Conservation (phyloP, 2,888 invertebrate species). For the Eristalis pertinax region DNA sequence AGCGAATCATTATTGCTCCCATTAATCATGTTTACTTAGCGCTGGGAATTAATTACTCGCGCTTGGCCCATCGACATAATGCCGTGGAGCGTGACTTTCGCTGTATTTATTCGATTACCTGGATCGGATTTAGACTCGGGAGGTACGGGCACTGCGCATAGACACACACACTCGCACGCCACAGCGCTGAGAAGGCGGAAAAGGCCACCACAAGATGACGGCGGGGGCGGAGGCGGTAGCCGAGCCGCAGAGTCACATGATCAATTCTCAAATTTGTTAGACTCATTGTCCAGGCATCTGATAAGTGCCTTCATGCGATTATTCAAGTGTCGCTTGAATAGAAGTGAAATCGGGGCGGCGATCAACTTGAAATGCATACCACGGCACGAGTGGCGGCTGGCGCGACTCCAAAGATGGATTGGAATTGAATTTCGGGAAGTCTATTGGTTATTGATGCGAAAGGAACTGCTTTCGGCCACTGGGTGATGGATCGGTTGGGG, state of each 20-base stretch:
- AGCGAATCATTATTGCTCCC: slow-evolving; percentile 64
- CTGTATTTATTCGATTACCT: slow-evolving; percentile 67
- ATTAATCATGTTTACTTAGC: slow-evolving; percentile 71
- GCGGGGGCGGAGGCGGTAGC: not conserved
- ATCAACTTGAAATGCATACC: slow-evolving; percentile 30
- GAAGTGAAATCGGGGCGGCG: not conserved
- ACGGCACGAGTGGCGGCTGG: not conserved
- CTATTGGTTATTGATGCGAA: slow-evolving; percentile 36
- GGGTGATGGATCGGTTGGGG: slow-evolving; percentile 52
- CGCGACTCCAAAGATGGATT: not conserved
- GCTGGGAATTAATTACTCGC: slow-evolving; percentile 67
- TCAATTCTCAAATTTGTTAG: slow-evolving; percentile 65
- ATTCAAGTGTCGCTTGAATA: slow-evolving; percentile 40
- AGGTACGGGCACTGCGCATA: not conserved
- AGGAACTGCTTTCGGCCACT: slow-evolving; percentile 26
- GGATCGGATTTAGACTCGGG: slow-evolving; percentile 29
- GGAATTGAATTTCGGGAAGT: slow-evolving; percentile 58
- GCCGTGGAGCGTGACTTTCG: slow-evolving; percentile 69
- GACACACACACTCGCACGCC: slow-evolving; percentile 31
- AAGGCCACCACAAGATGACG: not conserved
- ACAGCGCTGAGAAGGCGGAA: slow-evolving; percentile 25
- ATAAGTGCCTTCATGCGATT: slow-evolving; percentile 44
- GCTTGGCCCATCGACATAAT: slow-evolving; percentile 70
- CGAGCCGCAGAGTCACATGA: slow-evolving; percentile 43
- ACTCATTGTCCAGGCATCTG: slow-evolving; percentile 62